Conservation (phyloP, 2,888 invertebrate species). For the Plagiodera versicolora region DNA sequence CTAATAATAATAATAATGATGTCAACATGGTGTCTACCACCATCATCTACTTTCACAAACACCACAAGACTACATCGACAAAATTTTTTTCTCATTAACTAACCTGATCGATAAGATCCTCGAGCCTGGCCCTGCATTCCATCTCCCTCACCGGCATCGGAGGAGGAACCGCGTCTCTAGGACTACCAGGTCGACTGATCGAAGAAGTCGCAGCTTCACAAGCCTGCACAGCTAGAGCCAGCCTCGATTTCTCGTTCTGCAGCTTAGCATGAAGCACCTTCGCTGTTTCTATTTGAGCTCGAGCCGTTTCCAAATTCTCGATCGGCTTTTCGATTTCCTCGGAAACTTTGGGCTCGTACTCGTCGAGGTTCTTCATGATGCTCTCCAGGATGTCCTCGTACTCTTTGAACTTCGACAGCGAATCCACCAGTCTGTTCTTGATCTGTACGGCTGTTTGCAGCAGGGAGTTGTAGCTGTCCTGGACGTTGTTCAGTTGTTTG, state of each 20-base stretch:
- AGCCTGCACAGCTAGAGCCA: constrained; percentile 86
- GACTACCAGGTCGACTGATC: constrained; percentile 87
- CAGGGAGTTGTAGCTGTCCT: constrained; percentile 89
- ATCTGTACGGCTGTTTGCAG: constrained; percentile 89
- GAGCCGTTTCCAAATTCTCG: constrained; percentile 72
- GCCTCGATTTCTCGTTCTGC: constrained; percentile 83
- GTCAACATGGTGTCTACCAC: too few relatives aligned
- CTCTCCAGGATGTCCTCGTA: constrained; percentile 89
- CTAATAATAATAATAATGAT: too few relatives aligned
- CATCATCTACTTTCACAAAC: background rate
- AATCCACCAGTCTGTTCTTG: constrained; percentile 83
- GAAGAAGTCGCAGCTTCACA: constrained; percentile 92
- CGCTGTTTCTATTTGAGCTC: constrained; percentile 72
- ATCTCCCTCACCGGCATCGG: constrained; percentile 84
- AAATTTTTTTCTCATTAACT: constrained; percentile 40
- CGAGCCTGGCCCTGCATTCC: constrained; percentile 79
- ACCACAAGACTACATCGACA: background rate
- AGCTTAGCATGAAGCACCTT: constrained; percentile 84
- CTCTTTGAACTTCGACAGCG: constrained; percentile 88
- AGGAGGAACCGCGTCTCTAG: constrained; percentile 81
- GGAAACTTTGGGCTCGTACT: constrained; percentile 75
- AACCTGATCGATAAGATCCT: constrained; percentile 94
- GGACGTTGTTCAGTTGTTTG: constrained; percentile 85
- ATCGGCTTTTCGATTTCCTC: constrained; percentile 75
- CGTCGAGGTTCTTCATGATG: constrained; percentile 79